Base-by-base conservation (phyloP, 1,140 invertebrate species). In the Procambarus clarkii region DNA sequence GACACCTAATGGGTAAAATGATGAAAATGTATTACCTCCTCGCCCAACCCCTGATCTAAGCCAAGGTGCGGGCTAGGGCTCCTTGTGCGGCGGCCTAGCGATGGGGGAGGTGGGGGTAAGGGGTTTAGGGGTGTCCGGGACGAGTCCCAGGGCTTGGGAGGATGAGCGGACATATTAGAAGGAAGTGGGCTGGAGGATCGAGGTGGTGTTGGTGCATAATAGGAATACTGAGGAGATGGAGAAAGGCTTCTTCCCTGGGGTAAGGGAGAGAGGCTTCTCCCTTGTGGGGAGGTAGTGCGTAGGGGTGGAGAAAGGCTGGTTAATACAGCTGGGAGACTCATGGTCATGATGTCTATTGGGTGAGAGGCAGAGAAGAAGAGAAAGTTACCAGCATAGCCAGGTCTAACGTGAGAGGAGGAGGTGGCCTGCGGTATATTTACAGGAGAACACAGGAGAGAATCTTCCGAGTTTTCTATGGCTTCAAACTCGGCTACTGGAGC, bases 281-380 rank as follows among this genome's bases (percentile, higher is more conserved):
- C 64, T 48, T 85, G 74, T 54, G 69, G 24, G 71, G 85, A 76
- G 18, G 85, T n/a, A 60, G 44, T n/a, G 50, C 44, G 71, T 78
- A 78, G 85, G n/a, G 85, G 76, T 78, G 85, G 74, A 77, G 76
- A 86, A 58, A 90, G 54, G 85, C 78, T 74, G 69, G 87, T 58
- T 46, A 92, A 83, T 4, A 90, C 88, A 82, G 92, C 88, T 45
- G 92, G 92, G 44, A 92, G 92, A 64, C 92, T 92, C 83, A 91
- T 91, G 74, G 84, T 91, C 92, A 92, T 92, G 69, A 92, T 92
- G 79, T 92, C 92, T 58, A 50, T 92, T 45, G 86, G 77, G 34
- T 86, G 69, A 54, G 84, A 82, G 21, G 85, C 76, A 46, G 78
- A 82, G 84, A 87, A 83, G 71, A 87, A 86, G 88, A 91, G 88